Evolutionary conservation across 2,113 vertebrate genomes (phyloP).

Genomic region (Phaetusa simplex): DNA sequence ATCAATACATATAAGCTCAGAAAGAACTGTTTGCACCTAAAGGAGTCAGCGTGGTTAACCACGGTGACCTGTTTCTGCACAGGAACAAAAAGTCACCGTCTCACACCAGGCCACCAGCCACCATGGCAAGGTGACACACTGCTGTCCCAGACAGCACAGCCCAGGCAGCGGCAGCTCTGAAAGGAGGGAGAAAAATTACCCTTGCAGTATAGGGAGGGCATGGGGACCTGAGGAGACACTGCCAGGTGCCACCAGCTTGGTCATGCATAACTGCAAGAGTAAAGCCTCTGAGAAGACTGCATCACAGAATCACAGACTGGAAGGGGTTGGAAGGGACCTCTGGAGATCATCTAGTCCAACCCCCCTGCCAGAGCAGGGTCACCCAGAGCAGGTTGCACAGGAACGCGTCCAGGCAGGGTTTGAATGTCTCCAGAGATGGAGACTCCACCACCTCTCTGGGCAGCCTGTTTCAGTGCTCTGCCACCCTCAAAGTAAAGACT

Average conservation of each 20-base stretch:
- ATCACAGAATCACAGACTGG: neutral
- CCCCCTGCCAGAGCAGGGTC: neutral
- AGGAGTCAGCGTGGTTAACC: slow-evolving; percentile 42
- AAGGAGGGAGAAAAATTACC: neutral
- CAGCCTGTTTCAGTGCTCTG: neutral
- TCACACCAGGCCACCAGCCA: neutral
- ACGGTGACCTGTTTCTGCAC: slow-evolving; percentile 25
- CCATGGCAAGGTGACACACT: neutral
- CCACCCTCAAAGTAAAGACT: neutral
- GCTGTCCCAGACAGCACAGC: neutral
- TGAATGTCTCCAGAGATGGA: neutral
- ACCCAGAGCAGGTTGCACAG: neutral
- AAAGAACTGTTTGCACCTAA: neutral
- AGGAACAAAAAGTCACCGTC: neutral
- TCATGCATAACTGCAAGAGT: neutral
- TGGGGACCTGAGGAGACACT: neutral
- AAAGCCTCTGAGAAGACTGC: neutral
- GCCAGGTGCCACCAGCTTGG: neutral
- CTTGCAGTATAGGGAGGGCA: neutral
- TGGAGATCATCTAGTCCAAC: neutral
- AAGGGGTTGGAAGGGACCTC: neutral
- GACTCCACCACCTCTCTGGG: neutral
- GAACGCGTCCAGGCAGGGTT: neutral
- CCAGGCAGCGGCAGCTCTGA: neutral
- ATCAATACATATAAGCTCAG: neutral